Base-by-base conservation (phyloP, 2,888 invertebrate genomes). In the Scaptomyza tumidula region DNA sequence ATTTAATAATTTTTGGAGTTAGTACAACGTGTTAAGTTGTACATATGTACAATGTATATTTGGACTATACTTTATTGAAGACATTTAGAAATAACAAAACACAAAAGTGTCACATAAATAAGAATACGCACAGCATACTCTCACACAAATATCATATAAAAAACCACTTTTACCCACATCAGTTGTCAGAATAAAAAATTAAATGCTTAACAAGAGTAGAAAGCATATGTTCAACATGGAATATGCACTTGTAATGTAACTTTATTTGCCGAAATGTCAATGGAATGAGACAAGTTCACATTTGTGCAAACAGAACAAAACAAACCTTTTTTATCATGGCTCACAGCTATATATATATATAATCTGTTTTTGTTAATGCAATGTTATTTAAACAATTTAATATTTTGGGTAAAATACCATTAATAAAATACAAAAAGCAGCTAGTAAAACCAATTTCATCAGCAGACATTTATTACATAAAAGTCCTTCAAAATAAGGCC, bases 1-100 rank as follows among this genome's bases (percentile, higher is more conserved):
- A n/a, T n/a, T n/a, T n/a, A n/a, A n/a, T n/a, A n/a, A n/a, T n/a
- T n/a, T n/a, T n/a, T n/a, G n/a, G n/a, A n/a, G 74, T 69, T 86
- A 71, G 74, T 70, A 71, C 65, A 75, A 74, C 85, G 68, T 77
- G 74, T 76, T 78, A 84, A 65, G 76, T 78, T 71, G 71, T 57
- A 48, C 7, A 39, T 39, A 6, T 61, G 62, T n/a, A n/a, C n/a
- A n/a, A n/a, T n/a, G n/a, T n/a, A n/a, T n/a, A n/a, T n/a, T n/a
- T n/a, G n/a, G 53, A 59, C 77, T 62, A 56, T 14, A 29, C 24
- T 37, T 49, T 55, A 65, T 75, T 70, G 67, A 46, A 70, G 66
- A 67, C 67, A 71, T 78, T 70, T 52, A 71, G 44, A 66, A 53
- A 39, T 63, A 54, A 55, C 67, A 77, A 66, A 49, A 71, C 65